Base-by-base conservation (phyloP, 2,888 invertebrate species). In the Metalampra italica region DNA sequence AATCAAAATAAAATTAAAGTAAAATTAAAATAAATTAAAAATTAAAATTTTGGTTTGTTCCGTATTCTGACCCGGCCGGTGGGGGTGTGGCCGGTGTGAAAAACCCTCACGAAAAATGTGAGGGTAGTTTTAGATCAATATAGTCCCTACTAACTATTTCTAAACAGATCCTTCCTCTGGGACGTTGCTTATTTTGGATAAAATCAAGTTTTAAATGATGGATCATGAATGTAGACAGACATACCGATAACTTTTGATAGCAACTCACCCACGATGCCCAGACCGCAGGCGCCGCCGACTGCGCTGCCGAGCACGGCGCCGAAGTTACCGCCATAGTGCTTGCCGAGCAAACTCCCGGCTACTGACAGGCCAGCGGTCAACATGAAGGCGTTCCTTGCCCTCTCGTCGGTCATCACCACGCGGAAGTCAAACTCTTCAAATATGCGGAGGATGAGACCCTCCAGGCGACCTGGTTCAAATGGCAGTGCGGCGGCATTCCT, bases 251-350 rank as follows among this genome's bases (percentile, higher is more conserved):
- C 48, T 29, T 29, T 34, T 14, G 12, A 11, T 37, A 41, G 15
- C 0, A 32, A 56, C 82, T 78, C 59, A 87, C 88, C 79, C 46
- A 78, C 73, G 44, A 86, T 56, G 0, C 87, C 87, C n/a, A 84
- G 50, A 3, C 86, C 86, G 46, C 87, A 86, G 7, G 64, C 83
- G 0, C 88, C 88, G 0, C 88, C 88, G 7, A 87, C 71, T 0
- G 79, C 82, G 0, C 86, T 82, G 0, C 88, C 88, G 0, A 87
- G 66, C 0, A 78, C 78, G 0, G 84, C 86, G 0, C 88, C 88
- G 1, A 82, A 38, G 54, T 78, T 82, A 7, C 88, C 88, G 9
- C 83, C 88, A 54, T 78, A 84, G 57, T 83, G 82, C 8, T 68
- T 74, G 0, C 88, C 88, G 13, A 89, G 64, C n/a, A 88, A 45